Percentiles rank a stretch among this genome's conserved stretches.
Evolutionary conservation across 2,888 invertebrate species (phyloP).

Genomic region (Galerucella nymphaeae): DNA sequence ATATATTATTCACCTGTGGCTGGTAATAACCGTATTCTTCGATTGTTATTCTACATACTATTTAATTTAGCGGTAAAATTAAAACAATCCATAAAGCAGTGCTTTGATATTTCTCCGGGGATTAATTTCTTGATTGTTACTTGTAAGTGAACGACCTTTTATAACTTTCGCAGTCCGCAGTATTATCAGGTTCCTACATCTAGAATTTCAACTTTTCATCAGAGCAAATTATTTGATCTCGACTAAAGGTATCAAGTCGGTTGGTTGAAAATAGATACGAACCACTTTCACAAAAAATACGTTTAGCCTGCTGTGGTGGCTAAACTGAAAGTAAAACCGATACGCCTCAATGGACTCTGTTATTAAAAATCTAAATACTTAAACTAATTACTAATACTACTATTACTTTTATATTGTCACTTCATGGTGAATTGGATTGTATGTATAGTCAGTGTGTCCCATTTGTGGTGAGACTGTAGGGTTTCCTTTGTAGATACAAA

Average conservation of each 20-base stretch:
- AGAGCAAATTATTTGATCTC: conserved; percentile 32
- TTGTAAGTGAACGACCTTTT: background rate
- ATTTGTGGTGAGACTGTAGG: no score
- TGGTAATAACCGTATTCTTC: background rate
- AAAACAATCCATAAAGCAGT: background rate
- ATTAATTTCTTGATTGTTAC: background rate
- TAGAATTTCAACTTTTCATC: conserved; percentile 10
- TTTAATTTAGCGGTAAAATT: background rate
- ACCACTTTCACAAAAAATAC: conserved; percentile 42
- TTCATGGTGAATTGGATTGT: no score
- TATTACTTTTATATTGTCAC: no score
- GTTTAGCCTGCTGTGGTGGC: conserved; percentile 24
- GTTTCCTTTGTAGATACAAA: no score
- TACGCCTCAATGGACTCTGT: conserved; percentile 6
- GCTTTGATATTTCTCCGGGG: background rate
- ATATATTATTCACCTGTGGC: background rate
- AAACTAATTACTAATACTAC: no score
- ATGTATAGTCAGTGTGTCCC: no score
- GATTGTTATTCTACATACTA: background rate
- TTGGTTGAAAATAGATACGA: conserved; percentile 38
- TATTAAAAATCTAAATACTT: no score
- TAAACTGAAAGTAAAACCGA: conserved; percentile 21
- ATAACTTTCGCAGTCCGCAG: background rate
- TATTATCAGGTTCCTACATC: background rate
- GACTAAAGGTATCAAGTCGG: conserved; percentile 32